Evolutionary conservation across 2,888 invertebrate genomes (phyloP), one percentile per base, ranked within the genome.

Genomic region (Diloba caeruleocephala): DNA sequence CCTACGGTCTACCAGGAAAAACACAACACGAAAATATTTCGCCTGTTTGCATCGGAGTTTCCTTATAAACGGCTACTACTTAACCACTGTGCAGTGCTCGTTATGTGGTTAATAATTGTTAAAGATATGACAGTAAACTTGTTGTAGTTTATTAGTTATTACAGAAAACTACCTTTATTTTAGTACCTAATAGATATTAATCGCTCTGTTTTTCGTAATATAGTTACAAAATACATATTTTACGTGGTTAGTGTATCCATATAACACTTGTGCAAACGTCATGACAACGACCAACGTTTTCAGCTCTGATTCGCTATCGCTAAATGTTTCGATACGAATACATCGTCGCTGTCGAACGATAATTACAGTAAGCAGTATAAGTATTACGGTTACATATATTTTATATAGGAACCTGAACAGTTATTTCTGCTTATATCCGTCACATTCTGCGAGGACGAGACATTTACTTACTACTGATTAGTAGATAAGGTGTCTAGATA

Each of bases 241-340:
- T 28, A 34, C 36, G 39, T 63, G 64, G 57, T 39, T 13, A 21
- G 38, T 10, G 13, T 32, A 15, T 6, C 17, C 9, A 10, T 6
- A 17, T 12, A 55, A 34, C 38, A 58, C 26, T 49, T 65, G 39
- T 61, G n/a, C 60, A 59, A 50, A 65, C 48, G 38, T 62, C 29
- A 50, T 19, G 13, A 12, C 51, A 36, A 41, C 19, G 21, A 28
- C 8, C n/a, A 28, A 15, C 10, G 13, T 3, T 46, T 42, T 37
- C 34, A 44, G 43, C 14, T 29, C 5, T n/a, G 19, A 21, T 23
- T 29, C 29, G 38, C 34, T 65, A 64, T 59, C 58, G 32, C 28
- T 26, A 58, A 56, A 39, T 12, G 23, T 32, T 10, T n/a, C n/a
- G 19, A 28, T 37, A 34, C 36, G 8, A 63, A 42, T 28, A 25